Evolutionary conservation across 2,113 vertebrate genomes (phyloP), one percentile per base, ranked within the genome.

Genomic region (Muntiacus muntjak): DNA sequence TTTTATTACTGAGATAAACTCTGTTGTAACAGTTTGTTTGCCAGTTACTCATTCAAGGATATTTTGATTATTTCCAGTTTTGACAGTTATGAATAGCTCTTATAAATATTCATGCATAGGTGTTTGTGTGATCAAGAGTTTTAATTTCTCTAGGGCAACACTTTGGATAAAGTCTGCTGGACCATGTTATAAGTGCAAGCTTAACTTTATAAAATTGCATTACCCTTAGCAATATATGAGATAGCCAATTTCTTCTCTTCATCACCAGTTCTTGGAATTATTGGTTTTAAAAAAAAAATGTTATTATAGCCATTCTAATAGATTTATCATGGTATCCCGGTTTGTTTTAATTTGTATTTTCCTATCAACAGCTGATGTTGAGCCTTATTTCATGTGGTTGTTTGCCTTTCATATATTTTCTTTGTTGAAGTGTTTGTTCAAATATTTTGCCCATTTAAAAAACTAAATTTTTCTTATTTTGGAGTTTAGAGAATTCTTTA

Each of bases 341-440:
- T 87, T 40, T 92, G 45, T 47, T 81, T 96, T 93, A 86, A 67
- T 55, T 74, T 94, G 21, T 23, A 23, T 55, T 94, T 95, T 95
- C 58, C 74, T 91, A 14, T 57, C 43, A 19, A 13, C 30, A 19
- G 78, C 47, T 79, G 71, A 90, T 71, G 16, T 30, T 90, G 33
- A 57, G 10, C 14, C 82, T 97, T 11, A 45, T 96, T 95, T 93
- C 52, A 55, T 81, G 4, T 91, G 6, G 19, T 94, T 60, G 28
- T 79, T 96, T 87, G 11, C 36, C 43, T 82, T 36, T 88, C 25
- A 12, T 28, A 40, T 1, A 9, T 74, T 57, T 96, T 95, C 33
- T 87, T 78, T 57, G 21, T 36, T 62, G 2, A 94, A 84, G 25
- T 74, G 1, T 64, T 54, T 55, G 6, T 87, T 87, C 14, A 74